These are phyloP conservation scores for Pristionchus mayeri DNA, from an alignment of 2,888 invertebrate genomes.

Conservation along the genomic window DNA sequence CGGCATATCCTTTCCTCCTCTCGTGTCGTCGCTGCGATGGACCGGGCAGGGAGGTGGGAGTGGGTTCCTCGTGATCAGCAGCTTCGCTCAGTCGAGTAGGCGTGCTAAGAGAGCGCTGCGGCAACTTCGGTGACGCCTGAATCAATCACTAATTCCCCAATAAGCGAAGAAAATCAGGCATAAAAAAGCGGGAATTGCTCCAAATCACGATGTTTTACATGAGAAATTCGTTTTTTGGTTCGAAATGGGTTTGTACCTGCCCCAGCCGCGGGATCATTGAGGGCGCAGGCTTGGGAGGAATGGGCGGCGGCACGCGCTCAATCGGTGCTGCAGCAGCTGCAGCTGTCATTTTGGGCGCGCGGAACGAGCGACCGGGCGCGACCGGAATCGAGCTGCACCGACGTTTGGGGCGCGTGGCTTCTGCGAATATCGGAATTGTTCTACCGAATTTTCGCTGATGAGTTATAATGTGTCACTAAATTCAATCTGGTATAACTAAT, in stretches of 20 bases:
- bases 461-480: too few relatives aligned
- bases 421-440: neutral
- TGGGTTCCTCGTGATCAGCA: neutral
- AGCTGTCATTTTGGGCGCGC: neutral
- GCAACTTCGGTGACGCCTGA: neutral
- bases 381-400: slow-evolving; percentile 18
- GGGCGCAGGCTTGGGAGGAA: slow-evolving; percentile 6
- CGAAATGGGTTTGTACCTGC: too few relatives aligned
- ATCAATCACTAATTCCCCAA: neutral
- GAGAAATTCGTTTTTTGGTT: too few relatives aligned
- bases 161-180: too few relatives aligned
- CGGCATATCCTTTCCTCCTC: slow-evolving; percentile 67
- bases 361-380: neutral
- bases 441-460: too few relatives aligned
- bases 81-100: neutral
- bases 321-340: neutral
- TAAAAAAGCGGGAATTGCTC: too few relatives aligned
- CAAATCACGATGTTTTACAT: too few relatives aligned
- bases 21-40: slow-evolving; percentile 50
- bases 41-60: neutral
- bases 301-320: slow-evolving; percentile 18
- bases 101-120: neutral
- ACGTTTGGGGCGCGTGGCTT: neutral
- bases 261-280: slow-evolving; percentile 41
- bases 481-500: too few relatives aligned